Conservation (phyloP, 2,113 vertebrate genomes). For the Pseudopipra pipra region DNA sequence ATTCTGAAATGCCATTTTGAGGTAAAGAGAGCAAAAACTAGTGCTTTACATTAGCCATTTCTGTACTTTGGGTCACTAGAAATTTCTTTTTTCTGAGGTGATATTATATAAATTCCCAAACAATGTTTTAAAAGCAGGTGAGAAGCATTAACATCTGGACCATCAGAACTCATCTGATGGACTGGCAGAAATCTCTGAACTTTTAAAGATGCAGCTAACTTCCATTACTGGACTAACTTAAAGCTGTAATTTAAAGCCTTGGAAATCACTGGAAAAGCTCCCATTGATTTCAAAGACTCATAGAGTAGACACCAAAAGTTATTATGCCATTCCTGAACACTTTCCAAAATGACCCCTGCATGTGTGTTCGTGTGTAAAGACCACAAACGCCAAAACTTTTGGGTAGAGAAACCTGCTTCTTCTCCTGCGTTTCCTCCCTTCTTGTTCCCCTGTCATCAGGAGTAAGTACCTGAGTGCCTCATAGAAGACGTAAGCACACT, state of each 20-base stretch:
- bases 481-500: rapidly evolving
- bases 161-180: neutral
- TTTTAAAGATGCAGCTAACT: neutral
- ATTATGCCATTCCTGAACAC: neutral
- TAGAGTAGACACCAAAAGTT: neutral
- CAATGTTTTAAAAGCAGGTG: neutral
- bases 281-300: neutral
- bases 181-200: neutral
- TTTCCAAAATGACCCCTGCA: neutral
- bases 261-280: neutral
- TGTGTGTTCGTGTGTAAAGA: rapidly evolving
- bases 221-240: neutral
- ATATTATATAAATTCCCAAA: neutral
- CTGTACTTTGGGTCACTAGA: neutral
- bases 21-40: neutral
- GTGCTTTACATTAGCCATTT: neutral
- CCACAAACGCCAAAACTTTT: neutral
- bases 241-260: neutral
- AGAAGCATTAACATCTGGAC: neutral
- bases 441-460: neutral
- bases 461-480: neutral
- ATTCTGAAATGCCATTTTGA: neutral
- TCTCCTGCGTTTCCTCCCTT: neutral
- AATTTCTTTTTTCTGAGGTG: neutral
- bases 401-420: neutral